Evolutionary conservation across 2,797 vertebrate species (phyloP), one percentile per base, ranked within the genome.

Genomic region (Malacoraja senta): DNA sequence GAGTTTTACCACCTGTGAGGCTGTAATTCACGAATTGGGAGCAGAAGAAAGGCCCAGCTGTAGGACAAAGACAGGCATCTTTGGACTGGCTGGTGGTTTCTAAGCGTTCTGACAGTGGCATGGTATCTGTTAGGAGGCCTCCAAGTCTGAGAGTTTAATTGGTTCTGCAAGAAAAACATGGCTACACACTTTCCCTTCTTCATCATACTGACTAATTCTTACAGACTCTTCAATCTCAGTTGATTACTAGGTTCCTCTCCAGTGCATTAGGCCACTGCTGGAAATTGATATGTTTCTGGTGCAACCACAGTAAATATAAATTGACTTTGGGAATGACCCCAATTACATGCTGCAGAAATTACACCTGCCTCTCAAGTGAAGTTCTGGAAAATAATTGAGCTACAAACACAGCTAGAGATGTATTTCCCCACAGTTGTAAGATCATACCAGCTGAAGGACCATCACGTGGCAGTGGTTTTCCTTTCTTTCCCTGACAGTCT

Each of bases 361-460:
- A 8, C 4, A 35, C 17, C 17, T 68, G 84, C n/a, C 17, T 68
- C 63, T 63, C n/a, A 68, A 68, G 84, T n/a, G 84, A 88, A 88
- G 84, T 32, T 88, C 84, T 68, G 7, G 61, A 68, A 53, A 35
- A 65, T 88, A 88, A 12, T 19, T 17, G 7, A 1, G n/a, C 7
- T 35, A 35, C 21, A 32, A 35, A 65, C 8, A 35, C n/a, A 63
- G n/a, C 63, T 68, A 2, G 63, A 68, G n/a, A 35, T 88, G 32
- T 17, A 12, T 63, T 61, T 61, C 9, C 44, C 24, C 12, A n/a
- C 4, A 19, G n/a, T 88, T 44, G 65, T 93, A 24, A 86, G 21
- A 2, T 93, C 93, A 93, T 65, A 78, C 72, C 35, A 58, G 68
- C 12, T 94, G 83, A 53, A 29, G 44, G 61, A 0, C 29, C 93